These are phyloP conservation scores for Rhizomys pruinosus DNA, from an alignment of 2,113 vertebrate species.

Conservation along the genomic window DNA sequence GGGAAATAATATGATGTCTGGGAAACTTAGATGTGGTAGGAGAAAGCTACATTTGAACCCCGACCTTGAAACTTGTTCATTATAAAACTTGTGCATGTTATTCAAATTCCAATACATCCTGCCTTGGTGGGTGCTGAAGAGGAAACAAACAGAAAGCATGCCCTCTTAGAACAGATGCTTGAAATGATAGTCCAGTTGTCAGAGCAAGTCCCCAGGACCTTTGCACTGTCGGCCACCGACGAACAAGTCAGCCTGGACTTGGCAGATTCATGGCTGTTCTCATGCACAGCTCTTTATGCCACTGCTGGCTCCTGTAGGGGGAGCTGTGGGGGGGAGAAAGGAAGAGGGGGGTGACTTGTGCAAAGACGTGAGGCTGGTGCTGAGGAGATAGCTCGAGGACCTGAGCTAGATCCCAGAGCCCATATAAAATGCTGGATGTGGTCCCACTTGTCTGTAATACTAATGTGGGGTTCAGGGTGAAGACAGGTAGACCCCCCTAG, in stretches of 20 bases:
- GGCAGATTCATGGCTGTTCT: accelerated
- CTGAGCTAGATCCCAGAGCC: neutral
- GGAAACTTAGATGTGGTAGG: neutral
- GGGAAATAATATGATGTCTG: neutral
- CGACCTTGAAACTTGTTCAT: neutral
- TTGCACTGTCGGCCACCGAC: neutral
- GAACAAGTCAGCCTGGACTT: neutral
- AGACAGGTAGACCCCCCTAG: too few relatives aligned
- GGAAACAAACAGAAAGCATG: neutral
- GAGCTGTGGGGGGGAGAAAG: neutral
- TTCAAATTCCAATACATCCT: neutral
- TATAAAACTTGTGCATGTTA: neutral
- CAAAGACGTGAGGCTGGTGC: neutral
- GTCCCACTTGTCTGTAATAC: neutral
- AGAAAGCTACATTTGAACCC: neutral
- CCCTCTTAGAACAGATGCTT: neutral
- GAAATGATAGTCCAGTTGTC: neutral
- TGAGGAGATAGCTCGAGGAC: neutral
- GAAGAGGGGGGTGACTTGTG: neutral
- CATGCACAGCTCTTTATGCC: neutral
- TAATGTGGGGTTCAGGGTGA: neutral
- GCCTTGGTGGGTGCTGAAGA: neutral
- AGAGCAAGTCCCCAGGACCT: neutral
- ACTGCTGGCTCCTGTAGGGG: neutral
- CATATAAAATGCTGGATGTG: neutral